Evolutionary conservation across 1,140 invertebrate genomes (phyloP).

Genomic region (Bombus superbus): DNA sequence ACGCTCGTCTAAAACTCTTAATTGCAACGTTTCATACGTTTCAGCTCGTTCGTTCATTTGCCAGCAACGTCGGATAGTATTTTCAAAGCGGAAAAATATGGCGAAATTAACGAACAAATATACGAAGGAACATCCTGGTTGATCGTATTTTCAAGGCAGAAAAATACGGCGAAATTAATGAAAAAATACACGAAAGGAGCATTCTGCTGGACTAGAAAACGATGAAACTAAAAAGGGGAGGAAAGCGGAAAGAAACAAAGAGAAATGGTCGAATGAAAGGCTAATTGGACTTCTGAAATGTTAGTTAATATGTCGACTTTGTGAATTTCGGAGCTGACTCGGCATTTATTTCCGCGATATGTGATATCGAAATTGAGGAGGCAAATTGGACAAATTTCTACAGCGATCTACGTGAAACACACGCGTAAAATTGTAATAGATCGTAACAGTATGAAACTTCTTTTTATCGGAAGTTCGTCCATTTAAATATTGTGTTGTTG

Average conservation of each 20-base stretch:
- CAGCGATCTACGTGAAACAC: background rate
- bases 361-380: too few relatives aligned
- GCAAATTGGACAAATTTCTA: background rate
- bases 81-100: background rate
- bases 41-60: background rate
- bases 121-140: background rate
- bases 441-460: background rate
- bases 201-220: background rate
- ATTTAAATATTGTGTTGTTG: background rate
- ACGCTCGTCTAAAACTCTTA: background rate
- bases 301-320: background rate
- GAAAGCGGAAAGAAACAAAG: background rate
- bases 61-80: background rate
- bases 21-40: background rate
- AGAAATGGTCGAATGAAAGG: background rate
- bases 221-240: background rate
- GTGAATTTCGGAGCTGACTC: background rate
- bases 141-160: too few relatives aligned
- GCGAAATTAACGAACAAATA: background rate
- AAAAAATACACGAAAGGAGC: background rate
- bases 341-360: background rate
- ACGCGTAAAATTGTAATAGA: background rate
- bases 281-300: conserved; percentile 27
- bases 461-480: background rate
- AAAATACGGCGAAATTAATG: background rate